A percentile compares a stretch with the other conserved stretches of the same genome.
Conservation (phyloP, 1,140 invertebrate species). For the Nautilus pompilius region DNA sequence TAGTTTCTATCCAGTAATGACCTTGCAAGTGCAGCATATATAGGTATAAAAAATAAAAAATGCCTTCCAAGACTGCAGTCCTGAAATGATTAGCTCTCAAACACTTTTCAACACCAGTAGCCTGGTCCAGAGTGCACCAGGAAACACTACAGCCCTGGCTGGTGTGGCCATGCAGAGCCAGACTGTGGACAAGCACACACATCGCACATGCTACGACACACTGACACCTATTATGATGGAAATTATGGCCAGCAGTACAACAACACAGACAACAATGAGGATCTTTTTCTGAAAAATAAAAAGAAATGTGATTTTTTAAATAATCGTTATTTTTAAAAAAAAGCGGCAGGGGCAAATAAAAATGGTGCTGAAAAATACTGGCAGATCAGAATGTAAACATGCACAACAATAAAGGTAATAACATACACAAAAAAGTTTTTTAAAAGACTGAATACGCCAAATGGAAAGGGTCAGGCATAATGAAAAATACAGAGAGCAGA, state of each 20-base stretch:
- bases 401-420: not conserved
- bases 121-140: not conserved
- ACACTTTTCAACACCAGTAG: not conserved
- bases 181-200: not conserved
- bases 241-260: slow-evolving; percentile 37
- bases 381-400: not conserved
- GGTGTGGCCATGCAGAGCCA: not conserved
- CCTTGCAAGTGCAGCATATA: too few species aligned
- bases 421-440: not conserved
- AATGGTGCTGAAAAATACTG: not conserved
- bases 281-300: slow-evolving; percentile 47
- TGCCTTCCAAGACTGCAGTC: too few species aligned
- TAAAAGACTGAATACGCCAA: not conserved
- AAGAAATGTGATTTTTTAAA: slow-evolving; percentile 13
- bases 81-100: too few species aligned
- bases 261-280: slow-evolving; percentile 43
- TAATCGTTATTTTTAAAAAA: not conserved
- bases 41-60: too few species aligned
- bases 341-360: not conserved
- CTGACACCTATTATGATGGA: slow-evolving; percentile 23
- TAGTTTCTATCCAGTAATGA: too few species aligned
- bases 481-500: too few species aligned
- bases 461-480: too few species aligned
- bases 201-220: not conserved
- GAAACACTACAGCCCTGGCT: slow-evolving; percentile 1